Evolutionary conservation across 2,888 invertebrate genomes (phyloP).

Genomic region (Ischnura elegans): DNA sequence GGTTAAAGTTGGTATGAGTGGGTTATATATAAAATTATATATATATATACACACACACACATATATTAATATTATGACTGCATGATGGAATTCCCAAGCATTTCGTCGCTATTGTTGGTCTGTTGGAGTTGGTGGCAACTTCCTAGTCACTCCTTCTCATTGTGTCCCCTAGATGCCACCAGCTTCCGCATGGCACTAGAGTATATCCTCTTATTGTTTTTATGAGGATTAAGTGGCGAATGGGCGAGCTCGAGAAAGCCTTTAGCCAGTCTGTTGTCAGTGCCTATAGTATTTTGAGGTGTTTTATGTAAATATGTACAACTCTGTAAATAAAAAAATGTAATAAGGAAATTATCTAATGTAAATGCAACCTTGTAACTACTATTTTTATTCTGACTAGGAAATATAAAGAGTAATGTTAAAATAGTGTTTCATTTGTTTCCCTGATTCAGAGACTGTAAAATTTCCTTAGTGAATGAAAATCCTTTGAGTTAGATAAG

Average conservation of each 20-base stretch:
- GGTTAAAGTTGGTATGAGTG: conserved; percentile 53
- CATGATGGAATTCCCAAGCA: conserved; percentile 40
- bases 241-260: conserved; percentile 56
- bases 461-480: too few relatives aligned
- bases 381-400: conserved; percentile 66
- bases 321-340: conserved; percentile 64
- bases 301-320: conserved; percentile 67
- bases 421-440: neutral
- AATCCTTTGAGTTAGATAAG: too few relatives aligned
- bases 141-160: conserved; percentile 59
- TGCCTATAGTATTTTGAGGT: conserved; percentile 67
- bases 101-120: conserved; percentile 45
- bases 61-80: conserved; percentile 47
- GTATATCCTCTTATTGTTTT: conserved; percentile 21
- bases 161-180: conserved; percentile 53
- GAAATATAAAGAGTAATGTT: conserved; percentile 66
- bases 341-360: conserved; percentile 66
- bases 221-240: conserved; percentile 43
- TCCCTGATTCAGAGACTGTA: neutral
- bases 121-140: conserved; percentile 47
- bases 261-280: conserved; percentile 66
- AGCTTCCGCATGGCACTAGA: conserved; percentile 37
- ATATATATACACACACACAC: conserved; percentile 45
- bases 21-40: conserved; percentile 55
- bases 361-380: conserved; percentile 66